Conservation (phyloP, 1,140 invertebrate genomes). For the Macrobrachium nipponense region DNA sequence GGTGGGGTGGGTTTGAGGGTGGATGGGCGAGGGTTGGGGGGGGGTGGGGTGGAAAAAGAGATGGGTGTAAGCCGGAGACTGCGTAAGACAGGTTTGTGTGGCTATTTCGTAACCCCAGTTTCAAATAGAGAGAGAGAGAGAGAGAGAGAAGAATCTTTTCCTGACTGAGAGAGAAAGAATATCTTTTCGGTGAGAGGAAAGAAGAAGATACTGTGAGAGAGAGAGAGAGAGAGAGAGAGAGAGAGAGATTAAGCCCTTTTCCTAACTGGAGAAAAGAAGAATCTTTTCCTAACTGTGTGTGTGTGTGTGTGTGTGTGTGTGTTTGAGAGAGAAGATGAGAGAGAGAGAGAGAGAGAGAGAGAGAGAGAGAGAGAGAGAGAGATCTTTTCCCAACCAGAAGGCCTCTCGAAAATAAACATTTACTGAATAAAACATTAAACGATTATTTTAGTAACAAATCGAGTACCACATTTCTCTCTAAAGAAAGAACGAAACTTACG, state of each 20-base stretch:
- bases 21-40: too few relatives aligned
- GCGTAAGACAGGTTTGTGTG: too few relatives aligned
- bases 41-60: too few relatives aligned
- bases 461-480: background rate
- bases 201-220: background rate
- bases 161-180: background rate
- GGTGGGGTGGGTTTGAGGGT: too few relatives aligned
- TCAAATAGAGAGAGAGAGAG: too few relatives aligned
- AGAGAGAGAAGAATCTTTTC: too few relatives aligned
- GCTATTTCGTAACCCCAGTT: too few relatives aligned
- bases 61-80: too few relatives aligned
- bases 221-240: background rate
- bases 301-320: too few relatives aligned
- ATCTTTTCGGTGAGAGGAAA: background rate
- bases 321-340: background rate
- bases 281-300: background rate
- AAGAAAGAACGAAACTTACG: background rate
- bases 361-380: constrained; percentile 28
- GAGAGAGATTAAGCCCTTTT: background rate
- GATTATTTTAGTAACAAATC: background rate
- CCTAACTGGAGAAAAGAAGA: background rate
- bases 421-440: background rate
- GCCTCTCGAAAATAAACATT: too few relatives aligned
- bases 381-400: background rate
- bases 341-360: background rate